Evolutionary conservation across 2,888 invertebrate genomes (phyloP).

Genomic region (Drosophila gaucha): DNA sequence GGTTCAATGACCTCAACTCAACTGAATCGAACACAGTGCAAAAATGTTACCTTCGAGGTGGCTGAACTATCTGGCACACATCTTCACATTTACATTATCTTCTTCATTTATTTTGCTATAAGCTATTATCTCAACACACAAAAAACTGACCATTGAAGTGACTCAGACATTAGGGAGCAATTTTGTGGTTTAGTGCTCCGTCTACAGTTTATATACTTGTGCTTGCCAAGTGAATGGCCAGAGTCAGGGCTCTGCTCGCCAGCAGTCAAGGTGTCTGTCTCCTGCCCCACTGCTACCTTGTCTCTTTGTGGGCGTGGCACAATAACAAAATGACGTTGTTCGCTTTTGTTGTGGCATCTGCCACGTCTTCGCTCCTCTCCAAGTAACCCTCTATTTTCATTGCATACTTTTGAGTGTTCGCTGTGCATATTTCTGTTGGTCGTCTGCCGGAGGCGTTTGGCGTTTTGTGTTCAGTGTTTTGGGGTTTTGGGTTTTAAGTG

Average conservation of each 20-base stretch:
- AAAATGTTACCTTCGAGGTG: too few species aligned
- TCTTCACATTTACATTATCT: neutral
- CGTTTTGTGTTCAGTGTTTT: constrained; percentile 26
- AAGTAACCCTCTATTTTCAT: constrained; percentile 2
- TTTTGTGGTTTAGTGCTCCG: constrained; percentile 24
- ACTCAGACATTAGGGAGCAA: constrained; percentile 2
- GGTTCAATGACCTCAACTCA: too few species aligned
- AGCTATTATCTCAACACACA: neutral
- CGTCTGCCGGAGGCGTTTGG: constrained; percentile 42
- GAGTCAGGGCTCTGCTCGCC: constrained; percentile 1
- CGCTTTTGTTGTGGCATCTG: constrained; percentile 27
- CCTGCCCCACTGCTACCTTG: neutral
- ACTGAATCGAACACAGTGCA: too few species aligned
- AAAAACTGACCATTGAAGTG: neutral
- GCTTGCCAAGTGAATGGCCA: constrained; percentile 23
- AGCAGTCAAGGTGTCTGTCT: constrained; percentile 33
- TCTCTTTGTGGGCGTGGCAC: constrained; percentile 36
- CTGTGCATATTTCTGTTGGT: constrained; percentile 70
- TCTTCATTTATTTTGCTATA: neutral
- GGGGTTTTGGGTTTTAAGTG: constrained; percentile 44
- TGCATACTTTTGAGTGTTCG: constrained; percentile 46
- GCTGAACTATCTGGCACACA: neutral
- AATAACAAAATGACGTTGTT: constrained; percentile 36
- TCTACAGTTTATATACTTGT: constrained; percentile 9
- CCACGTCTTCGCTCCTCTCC: neutral